These are phyloP conservation scores for Oreochromis mossambicus DNA, from an alignment of 2,797 vertebrate species.

Conservation along the genomic window DNA sequence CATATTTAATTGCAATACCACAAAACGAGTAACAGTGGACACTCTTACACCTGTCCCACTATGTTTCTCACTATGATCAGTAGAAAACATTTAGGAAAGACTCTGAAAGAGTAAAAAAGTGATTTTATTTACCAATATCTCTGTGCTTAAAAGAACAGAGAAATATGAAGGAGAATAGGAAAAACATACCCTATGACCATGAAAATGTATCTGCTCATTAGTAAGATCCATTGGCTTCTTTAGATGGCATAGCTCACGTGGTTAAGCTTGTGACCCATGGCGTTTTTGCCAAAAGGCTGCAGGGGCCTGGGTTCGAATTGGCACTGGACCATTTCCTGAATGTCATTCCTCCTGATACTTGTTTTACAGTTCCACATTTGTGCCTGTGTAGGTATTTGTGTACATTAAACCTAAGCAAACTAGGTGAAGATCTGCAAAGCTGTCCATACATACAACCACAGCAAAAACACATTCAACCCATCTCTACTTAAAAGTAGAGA, in stretches of 20 bases:
- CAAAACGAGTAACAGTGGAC: not conserved
- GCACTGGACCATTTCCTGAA: not conserved
- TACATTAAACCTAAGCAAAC: not conserved
- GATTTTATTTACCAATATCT: not conserved
- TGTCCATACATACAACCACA: not conserved
- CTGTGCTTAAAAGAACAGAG: not conserved
- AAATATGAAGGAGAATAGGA: not conserved
- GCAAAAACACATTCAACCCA: not conserved
- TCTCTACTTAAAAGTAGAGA: not conserved
- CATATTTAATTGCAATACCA: not conserved
- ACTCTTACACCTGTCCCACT: not conserved
- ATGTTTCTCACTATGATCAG: not conserved
- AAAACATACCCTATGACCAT: not conserved
- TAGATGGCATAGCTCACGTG: fast-evolving
- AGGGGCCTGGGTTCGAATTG: not conserved
- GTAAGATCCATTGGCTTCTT: not conserved
- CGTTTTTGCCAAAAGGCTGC: not conserved
- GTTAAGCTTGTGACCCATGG: not conserved
- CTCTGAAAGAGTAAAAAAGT: not conserved
- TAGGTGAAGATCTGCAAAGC: not conserved
- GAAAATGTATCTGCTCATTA: not conserved
- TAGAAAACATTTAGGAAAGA: not conserved
- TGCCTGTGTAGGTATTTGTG: not conserved
- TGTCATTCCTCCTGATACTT: not conserved
- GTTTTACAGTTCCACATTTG: not conserved